Base-by-base conservation (phyloP, 2,888 invertebrate genomes). In the Sesia apiformis region DNA sequence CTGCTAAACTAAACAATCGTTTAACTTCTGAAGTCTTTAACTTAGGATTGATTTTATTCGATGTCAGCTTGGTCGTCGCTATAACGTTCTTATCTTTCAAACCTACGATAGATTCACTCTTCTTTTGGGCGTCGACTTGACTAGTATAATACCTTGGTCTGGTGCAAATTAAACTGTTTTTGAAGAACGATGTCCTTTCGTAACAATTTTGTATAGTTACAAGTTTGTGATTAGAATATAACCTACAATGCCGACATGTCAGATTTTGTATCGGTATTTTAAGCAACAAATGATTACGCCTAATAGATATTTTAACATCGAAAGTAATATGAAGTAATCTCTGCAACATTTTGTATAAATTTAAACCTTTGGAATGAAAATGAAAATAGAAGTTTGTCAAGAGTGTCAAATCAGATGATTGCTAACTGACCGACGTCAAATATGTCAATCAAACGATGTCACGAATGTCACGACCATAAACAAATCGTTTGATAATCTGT, bases 1-100 rank as follows among this genome's bases (percentile, higher is more conserved):
- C 91, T 6, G 92, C 92, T 69, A 93, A 81, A 54, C 88, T 79
- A 67, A 92, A 81, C 58, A 93, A 75, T 61, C 92, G 77, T 63
- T 79, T 87, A 52, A 92, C 57, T 67, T 92, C 92, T 1, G 92
- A 84, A 65, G 82, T 80, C 66, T 90, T 91, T 82, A 89, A 81
- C 70, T 85, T 87, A 23, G 82, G 81, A 61, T 83, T 87, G 51
- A 84, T 82, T 72, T 85, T 86, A 60, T 83, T 82, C 43, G 81
- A 65, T 23, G 23, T 23, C 23, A 23, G 23, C 23, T 23, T 23
- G 2, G 23, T 23, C 43, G 76, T 63, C 46, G 69, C 66, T 66
- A 82, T 63, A 41, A 66, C 60, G 52, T 66, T 63, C 60, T 82
- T 79, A 60, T 73, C 69, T 60, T 81, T 75, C 41, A 76, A 4